These are phyloP conservation scores for Axis porcinus DNA, from an alignment of 2,113 vertebrate species.

Conservation along the genomic window DNA sequence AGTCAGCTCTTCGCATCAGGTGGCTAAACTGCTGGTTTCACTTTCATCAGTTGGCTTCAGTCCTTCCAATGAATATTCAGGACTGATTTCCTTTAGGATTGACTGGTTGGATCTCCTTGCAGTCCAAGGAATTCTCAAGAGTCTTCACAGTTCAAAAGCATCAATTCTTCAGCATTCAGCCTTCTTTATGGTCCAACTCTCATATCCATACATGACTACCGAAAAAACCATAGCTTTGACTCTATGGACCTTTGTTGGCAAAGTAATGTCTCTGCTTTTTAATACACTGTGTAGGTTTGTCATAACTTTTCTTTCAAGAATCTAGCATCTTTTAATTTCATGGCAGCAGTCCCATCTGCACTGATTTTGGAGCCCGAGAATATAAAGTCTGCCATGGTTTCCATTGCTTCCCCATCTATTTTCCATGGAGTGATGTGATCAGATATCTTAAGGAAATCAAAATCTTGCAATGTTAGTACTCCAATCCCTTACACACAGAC, in stretches of 20 bases:
- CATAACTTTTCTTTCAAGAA: neutral
- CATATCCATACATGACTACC: neutral
- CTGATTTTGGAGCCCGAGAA: neutral
- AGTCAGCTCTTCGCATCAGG: neutral
- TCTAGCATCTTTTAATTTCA: neutral
- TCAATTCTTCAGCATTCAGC: neutral
- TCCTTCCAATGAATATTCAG: neutral
- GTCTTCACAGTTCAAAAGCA: neutral
- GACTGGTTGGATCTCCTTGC: neutral
- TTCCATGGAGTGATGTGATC: neutral
- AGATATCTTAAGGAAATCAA: neutral
- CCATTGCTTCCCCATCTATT: neutral
- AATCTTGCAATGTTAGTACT: neutral
- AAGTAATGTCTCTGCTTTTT: neutral
- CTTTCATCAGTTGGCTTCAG: neutral
- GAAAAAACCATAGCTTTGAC: neutral
- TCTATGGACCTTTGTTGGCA: neutral
- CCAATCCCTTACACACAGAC: fast-evolving
- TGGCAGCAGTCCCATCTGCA: neutral
- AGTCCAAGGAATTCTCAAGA: neutral
- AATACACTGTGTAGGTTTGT: neutral
- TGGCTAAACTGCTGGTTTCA: neutral
- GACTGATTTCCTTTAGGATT: neutral
- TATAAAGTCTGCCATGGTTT: neutral
- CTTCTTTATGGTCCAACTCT: neutral